phyloP scores from a whole-genome alignment of 2,797 vertebrate genomes.

The Squalus acanthias region DNA sequence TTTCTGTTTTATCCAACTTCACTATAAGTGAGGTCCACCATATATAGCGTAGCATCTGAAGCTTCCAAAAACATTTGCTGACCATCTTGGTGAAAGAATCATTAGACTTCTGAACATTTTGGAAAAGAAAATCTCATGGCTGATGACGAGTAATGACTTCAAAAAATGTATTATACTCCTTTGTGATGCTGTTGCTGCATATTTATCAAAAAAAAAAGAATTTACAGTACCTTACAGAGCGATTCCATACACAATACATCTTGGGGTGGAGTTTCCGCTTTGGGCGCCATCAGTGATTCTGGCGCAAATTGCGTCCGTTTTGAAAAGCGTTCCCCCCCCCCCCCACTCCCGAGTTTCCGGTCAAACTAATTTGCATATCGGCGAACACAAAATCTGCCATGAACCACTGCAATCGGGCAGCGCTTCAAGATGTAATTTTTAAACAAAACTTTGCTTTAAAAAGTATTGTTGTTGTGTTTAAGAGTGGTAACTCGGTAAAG shows the following conservation, averaged over 20 bases:
- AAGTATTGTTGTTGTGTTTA: background rate
- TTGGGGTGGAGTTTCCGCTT: background rate
- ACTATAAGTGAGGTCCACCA: too few species aligned
- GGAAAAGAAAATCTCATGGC: background rate
- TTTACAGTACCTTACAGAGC: background rate
- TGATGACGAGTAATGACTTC: background rate
- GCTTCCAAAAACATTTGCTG: background rate
- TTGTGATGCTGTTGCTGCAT: background rate
- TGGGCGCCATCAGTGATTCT: background rate
- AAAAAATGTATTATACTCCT: background rate
- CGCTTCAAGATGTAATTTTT: background rate
- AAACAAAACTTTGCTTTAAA: background rate
- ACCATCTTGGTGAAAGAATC: background rate
- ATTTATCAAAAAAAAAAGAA: background rate
- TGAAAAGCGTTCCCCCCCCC: background rate
- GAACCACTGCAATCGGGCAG: background rate
- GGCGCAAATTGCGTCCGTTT: background rate
- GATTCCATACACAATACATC: background rate
- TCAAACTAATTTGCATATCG: too few species aligned
- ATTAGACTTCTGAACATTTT: background rate
- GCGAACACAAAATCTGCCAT: too few species aligned
- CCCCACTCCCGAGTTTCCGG: too few species aligned
- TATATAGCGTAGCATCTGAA: too few species aligned
- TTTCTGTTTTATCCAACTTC: too few species aligned
- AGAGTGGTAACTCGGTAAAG: background rate